A percentile compares a stretch with the other conserved stretches of the same genome.
Evolutionary conservation across 2,888 invertebrate species (phyloP).

Genomic region (Leptopilina myrica): DNA sequence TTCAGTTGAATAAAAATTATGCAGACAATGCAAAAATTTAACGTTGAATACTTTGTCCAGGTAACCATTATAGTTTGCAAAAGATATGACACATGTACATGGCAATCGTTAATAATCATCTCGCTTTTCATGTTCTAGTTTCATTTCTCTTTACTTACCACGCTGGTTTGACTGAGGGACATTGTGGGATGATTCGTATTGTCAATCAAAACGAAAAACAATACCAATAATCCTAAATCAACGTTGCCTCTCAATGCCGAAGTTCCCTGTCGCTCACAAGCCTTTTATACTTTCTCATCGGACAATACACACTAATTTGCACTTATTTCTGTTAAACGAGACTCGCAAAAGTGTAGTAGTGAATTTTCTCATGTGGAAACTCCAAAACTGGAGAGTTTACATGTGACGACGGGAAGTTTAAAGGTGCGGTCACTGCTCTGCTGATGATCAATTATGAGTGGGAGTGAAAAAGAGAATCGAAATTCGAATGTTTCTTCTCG

Average conservation of each 20-base stretch:
- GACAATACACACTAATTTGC: too few relatives aligned
- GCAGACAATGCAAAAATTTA: not conserved
- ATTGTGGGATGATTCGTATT: constrained; percentile 77
- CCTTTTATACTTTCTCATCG: constrained; percentile 75
- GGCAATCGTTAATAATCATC: constrained; percentile 48
- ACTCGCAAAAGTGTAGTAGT: too few relatives aligned
- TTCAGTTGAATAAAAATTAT: not conserved
- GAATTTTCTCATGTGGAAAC: too few relatives aligned
- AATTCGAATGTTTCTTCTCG: too few relatives aligned
- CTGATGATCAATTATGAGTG: too few relatives aligned
- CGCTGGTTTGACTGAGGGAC: constrained; percentile 86
- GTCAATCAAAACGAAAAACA: constrained; percentile 71
- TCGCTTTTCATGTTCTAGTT: constrained; percentile 47
- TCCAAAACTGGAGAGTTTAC: too few relatives aligned
- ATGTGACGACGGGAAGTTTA: too few relatives aligned
- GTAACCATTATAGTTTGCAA: constrained; percentile 48
- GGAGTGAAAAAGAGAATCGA: too few relatives aligned
- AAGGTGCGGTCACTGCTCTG: too few relatives aligned
- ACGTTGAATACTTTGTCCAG: not conserved
- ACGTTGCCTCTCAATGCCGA: constrained; percentile 68
- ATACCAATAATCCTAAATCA: constrained; percentile 70
- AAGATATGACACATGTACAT: constrained; percentile 46
- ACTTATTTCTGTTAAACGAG: too few relatives aligned
- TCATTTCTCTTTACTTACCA: constrained; percentile 77
- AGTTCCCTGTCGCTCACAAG: constrained; percentile 63